phyloP scores from a whole-genome alignment of 2,888 invertebrate genomes.

The Trissoscelio sp. region DNA sequence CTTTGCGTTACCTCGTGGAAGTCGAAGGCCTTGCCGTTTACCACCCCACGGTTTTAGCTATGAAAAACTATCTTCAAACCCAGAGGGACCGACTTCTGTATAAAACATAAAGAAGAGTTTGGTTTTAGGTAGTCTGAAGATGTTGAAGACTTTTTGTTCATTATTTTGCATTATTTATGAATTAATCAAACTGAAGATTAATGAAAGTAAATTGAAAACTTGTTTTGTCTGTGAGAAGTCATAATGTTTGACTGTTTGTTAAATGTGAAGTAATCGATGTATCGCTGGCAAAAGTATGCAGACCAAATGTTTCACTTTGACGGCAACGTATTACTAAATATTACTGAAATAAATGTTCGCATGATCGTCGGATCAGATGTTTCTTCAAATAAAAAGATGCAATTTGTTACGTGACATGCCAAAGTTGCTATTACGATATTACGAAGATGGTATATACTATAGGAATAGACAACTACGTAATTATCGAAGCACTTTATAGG shows the following conservation, averaged over 20 bases:
- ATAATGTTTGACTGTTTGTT: conserved; percentile 21
- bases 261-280: conserved; percentile 31
- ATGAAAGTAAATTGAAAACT: conserved; percentile 9
- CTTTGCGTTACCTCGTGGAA: conserved; percentile 79
- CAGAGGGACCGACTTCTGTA: conserved; percentile 77
- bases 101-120: conserved; percentile 70
- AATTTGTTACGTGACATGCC: conserved; percentile 12
- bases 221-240: conserved; percentile 20
- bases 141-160: not conserved
- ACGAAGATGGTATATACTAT: conserved; percentile 29
- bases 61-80: conserved; percentile 78
- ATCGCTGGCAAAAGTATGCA: conserved; percentile 1
- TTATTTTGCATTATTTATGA: not conserved
- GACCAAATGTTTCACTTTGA: conserved; percentile 17
- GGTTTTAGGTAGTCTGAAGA: conserved; percentile 10
- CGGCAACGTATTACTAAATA: conserved; percentile 43
- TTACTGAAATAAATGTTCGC: conserved; percentile 27
- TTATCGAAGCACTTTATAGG: conserved; percentile 43
- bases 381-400: conserved; percentile 17
- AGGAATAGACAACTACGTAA: conserved; percentile 31
- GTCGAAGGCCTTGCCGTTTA: conserved; percentile 78
- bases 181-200: not conserved
- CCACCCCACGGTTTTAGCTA: conserved; percentile 80
- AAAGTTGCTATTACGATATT: conserved; percentile 18
- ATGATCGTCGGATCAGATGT: conserved; percentile 25